A percentile compares a stretch with the other conserved stretches of the same genome.
These are phyloP conservation scores for Tamandua tetradactyla DNA, from an alignment of 2,797 vertebrate genomes.

Conservation along the genomic window DNA sequence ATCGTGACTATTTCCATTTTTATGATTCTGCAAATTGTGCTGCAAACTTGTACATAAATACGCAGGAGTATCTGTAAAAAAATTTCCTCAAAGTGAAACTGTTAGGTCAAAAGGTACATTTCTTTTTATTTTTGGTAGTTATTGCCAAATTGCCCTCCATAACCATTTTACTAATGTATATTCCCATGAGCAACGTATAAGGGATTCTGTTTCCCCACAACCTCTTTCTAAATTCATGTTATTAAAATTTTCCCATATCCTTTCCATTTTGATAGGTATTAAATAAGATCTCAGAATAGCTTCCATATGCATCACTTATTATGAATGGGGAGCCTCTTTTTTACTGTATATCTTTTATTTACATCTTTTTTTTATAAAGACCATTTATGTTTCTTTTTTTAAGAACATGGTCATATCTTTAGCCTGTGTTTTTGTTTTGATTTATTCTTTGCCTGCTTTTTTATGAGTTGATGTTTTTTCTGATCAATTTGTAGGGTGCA, in stretches of 20 bases:
- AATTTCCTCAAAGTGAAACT: background rate
- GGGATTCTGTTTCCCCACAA: background rate
- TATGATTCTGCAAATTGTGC: background rate
- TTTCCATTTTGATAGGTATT: background rate
- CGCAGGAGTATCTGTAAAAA: background rate
- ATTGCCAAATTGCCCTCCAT: background rate
- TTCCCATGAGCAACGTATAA: background rate
- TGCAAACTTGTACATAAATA: background rate
- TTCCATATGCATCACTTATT: background rate
- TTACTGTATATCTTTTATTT: no score
- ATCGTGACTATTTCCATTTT: background rate
- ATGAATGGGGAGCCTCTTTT: background rate
- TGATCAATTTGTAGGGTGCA: background rate
- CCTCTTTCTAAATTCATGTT: background rate
- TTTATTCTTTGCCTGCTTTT: background rate
- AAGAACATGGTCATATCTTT: background rate
- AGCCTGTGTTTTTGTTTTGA: background rate
- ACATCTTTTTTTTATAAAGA: background rate
- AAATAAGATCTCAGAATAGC: background rate
- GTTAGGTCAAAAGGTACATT: background rate
- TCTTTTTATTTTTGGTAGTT: background rate
- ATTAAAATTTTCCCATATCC: background rate
- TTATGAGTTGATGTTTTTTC: background rate
- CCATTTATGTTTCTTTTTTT: background rate
- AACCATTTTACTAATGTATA: background rate